Conservation (phyloP, 2,888 invertebrate genomes). For the Antheraea yamamai region DNA sequence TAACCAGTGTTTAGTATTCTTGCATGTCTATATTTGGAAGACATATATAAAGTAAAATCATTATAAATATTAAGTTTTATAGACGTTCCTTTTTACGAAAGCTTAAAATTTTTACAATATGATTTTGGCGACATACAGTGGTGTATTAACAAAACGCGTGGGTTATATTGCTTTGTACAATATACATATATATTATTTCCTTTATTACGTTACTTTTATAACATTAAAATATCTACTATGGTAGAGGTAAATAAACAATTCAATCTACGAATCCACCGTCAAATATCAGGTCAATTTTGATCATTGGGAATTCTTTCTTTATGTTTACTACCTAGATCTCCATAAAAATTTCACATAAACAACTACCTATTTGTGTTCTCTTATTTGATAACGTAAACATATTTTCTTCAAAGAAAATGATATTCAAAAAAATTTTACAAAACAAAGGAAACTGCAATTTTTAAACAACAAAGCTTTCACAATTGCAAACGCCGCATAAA, state of each 20-base stretch:
- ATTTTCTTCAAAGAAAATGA: background rate
- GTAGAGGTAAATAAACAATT: background rate
- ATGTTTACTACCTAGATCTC: background rate
- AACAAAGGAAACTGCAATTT: slow-evolving; percentile 6
- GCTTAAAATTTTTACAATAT: too few relatives aligned
- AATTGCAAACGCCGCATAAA: background rate
- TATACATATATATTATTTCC: too few relatives aligned
- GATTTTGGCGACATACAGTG: too few relatives aligned
- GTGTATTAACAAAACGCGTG: too few relatives aligned
- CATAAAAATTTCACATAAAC: background rate
- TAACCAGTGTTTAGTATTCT: background rate
- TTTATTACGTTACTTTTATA: background rate
- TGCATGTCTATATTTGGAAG: slow-evolving; percentile 2
- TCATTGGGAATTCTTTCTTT: background rate
- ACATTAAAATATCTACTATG: background rate
- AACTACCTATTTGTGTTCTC: background rate
- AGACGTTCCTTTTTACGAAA: too few relatives aligned
- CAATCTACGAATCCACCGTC: background rate
- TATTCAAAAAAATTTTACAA: background rate
- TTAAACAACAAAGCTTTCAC: slow-evolving; percentile 6
- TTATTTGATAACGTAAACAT: background rate
- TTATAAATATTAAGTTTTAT: too few relatives aligned
- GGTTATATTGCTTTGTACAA: too few relatives aligned
- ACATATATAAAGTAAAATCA: background rate
- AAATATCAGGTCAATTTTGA: background rate